These are phyloP conservation scores for Campoplex nolae DNA, from an alignment of 2,888 invertebrate species.

Conservation along the genomic window DNA sequence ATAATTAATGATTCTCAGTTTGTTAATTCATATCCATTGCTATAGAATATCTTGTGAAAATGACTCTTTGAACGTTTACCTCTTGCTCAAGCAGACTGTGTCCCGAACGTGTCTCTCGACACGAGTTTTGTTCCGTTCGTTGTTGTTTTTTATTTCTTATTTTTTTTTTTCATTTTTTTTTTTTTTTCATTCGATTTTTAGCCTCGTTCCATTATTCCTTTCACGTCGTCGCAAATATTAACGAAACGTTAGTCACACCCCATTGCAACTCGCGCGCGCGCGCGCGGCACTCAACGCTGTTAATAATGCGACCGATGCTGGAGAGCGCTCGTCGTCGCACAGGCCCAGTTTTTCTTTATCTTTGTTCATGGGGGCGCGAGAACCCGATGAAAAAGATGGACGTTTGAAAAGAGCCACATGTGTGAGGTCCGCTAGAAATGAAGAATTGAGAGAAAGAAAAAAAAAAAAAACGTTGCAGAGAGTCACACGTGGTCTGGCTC, in stretches of 20 bases:
- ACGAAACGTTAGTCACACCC: slow-evolving; percentile 42
- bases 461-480: slow-evolving; percentile 21
- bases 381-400: slow-evolving; percentile 50
- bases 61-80: slow-evolving; percentile 7
- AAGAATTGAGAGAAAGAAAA: not conserved
- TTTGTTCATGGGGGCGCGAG: slow-evolving; percentile 22
- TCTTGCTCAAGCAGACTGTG: not conserved
- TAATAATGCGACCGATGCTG: slow-evolving; percentile 14
- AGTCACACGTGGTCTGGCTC: not conserved
- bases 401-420: slow-evolving; percentile 49
- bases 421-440: slow-evolving; percentile 46
- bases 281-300: slow-evolving; percentile 6
- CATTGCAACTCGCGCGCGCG: slow-evolving; percentile 42
- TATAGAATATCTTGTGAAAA: not conserved
- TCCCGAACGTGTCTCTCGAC: not conserved
- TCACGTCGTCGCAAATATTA: slow-evolving; percentile 35
- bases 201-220: slow-evolving; percentile 37
- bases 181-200: not conserved
- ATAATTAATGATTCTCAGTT: not conserved
- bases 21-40: slow-evolving; percentile 18
- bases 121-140: slow-evolving; percentile 1
- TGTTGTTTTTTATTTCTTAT: not conserved
- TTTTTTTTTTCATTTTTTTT: too few species aligned
- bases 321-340: not conserved
- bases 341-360: slow-evolving; percentile 36